Percentiles rank a stretch among this genome's conserved stretches.
These are phyloP conservation scores for Streptopelia turtur DNA, from an alignment of 2,797 vertebrate species.

Conservation along the genomic window DNA sequence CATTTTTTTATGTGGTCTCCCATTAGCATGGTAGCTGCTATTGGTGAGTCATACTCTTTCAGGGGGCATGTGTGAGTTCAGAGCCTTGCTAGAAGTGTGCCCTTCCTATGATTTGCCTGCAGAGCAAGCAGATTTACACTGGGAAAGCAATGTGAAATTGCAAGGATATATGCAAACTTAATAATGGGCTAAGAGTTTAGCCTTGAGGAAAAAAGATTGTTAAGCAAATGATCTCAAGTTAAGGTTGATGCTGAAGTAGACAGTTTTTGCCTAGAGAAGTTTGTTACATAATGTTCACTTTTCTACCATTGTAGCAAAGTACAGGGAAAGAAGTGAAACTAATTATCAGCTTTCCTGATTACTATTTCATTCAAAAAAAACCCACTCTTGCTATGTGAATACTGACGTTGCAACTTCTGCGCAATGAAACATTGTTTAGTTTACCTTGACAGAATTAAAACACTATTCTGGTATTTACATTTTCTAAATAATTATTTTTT, in stretches of 20 bases:
- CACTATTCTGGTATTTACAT: neutral
- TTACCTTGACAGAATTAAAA: neutral
- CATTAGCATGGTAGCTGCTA: neutral
- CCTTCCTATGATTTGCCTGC: conserved; percentile 20
- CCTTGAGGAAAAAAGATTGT: conserved; percentile 16
- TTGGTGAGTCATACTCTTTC: neutral
- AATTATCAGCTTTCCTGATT: neutral
- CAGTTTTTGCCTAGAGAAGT: neutral
- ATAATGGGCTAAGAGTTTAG: conserved; percentile 10
- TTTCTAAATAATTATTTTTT: neutral
- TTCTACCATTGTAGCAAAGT: neutral
- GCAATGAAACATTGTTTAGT: neutral
- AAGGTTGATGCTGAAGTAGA: conserved; percentile 13
- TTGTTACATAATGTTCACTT: neutral
- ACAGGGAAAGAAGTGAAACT: neutral
- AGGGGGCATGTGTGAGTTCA: neutral
- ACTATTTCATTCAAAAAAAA: neutral
- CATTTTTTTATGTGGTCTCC: neutral
- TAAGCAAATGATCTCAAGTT: conserved; percentile 7
- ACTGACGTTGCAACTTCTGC: neutral
- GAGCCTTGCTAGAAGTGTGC: neutral
- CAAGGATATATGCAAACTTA: conserved; percentile 33
- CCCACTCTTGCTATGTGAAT: neutral
- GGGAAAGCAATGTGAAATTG: neutral
- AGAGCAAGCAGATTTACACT: conserved; percentile 26